Percentiles rank a stretch among this genome's conserved stretches.
Evolutionary conservation across 2,888 invertebrate genomes (phyloP).

Genomic region (Tipula helvola): DNA sequence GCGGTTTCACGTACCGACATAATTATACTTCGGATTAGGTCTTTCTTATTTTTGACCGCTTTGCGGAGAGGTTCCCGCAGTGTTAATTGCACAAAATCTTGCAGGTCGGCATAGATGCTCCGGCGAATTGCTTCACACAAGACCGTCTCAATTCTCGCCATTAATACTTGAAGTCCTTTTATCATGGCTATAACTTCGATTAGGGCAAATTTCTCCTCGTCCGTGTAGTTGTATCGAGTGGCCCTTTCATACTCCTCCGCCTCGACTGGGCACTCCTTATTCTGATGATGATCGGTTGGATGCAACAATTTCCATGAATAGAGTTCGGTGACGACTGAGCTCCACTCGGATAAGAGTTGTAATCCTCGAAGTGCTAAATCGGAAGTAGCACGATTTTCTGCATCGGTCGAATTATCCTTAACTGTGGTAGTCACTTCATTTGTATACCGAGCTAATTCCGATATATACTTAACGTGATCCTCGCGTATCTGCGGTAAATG

Average conservation of each 20-base stretch:
- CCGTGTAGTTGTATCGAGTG: conserved; percentile 93
- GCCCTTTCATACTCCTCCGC: conserved; percentile 98
- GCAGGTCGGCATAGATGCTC: conserved; percentile 90
- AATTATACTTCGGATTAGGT: conserved; percentile 87
- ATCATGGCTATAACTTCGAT: conserved; percentile 99
- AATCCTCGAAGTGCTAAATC: conserved; percentile 86
- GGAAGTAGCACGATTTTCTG: conserved; percentile 81
- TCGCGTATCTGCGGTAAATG: conserved; percentile 89
- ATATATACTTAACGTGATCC: conserved; percentile 94
- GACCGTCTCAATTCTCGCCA: conserved; percentile 97
- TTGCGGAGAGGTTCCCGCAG: conserved; percentile 88
- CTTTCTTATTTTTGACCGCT: conserved; percentile 95
- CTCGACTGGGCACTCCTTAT: conserved; percentile 85
- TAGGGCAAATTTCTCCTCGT: conserved; percentile 93
- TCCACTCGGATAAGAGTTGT: conserved; percentile 92
- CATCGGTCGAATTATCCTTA: conserved; percentile 83
- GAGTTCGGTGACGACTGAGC: conserved; percentile 87
- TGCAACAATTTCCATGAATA: conserved; percentile 98
- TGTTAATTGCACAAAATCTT: conserved; percentile 86
- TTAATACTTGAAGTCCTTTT: conserved; percentile 90
- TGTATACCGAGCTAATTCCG: conserved; percentile 85
- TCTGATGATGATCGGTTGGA: conserved; percentile 94
- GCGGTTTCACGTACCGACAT: conserved; percentile 95
- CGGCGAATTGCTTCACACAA: conserved; percentile 80
- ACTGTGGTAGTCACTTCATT: conserved; percentile 76